Percentiles rank a stretch among this genome's conserved stretches.
phyloP scores from a whole-genome alignment of 92 coral and sea anemone genomes.

The Actinernus sp. region DNA sequence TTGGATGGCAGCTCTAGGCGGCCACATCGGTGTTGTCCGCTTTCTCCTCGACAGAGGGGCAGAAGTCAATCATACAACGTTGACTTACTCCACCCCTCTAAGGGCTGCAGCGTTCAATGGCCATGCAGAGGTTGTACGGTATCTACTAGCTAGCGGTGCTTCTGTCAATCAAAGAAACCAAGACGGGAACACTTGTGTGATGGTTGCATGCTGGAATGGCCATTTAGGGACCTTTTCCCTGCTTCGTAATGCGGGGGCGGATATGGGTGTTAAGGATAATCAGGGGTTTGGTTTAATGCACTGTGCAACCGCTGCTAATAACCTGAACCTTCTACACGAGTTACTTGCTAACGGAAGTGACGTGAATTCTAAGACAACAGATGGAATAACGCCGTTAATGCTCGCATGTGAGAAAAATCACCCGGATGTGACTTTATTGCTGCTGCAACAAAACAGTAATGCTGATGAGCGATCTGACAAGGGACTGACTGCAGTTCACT shows the following conservation, averaged over 20 bases:
- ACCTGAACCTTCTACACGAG: constrained; percentile 71
- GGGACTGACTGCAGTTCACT: constrained; percentile 80
- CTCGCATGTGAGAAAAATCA: constrained; percentile 84
- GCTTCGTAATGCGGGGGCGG: constrained; percentile 73
- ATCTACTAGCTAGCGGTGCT: constrained; percentile 70
- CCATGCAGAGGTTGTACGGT: constrained; percentile 75
- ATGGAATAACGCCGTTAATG: constrained; percentile 83
- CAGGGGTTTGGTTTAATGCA: constrained; percentile 80
- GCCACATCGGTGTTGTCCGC: constrained; percentile 76
- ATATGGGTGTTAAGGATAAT: constrained; percentile 66
- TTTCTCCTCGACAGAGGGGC: constrained; percentile 71
- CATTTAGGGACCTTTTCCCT: constrained; percentile 78
- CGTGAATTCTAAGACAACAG: constrained; percentile 73
- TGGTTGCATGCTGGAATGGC: constrained; percentile 89
- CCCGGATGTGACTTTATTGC: constrained; percentile 74
- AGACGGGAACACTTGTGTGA: constrained; percentile 85
- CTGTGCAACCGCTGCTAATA: constrained; percentile 85
- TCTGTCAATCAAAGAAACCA: constrained; percentile 78
- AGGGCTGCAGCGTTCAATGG: constrained; percentile 83
- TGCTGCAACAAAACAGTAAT: constrained; percentile 62
- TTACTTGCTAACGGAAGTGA: constrained; percentile 42
- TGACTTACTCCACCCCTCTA: constrained; percentile 76
- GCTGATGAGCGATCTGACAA: constrained; percentile 74
- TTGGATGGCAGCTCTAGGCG: constrained; percentile 85
- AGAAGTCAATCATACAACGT: constrained; percentile 78